Base-by-base conservation (phyloP, 2,797 vertebrate species). In the Gobionotothen gibberifrons region DNA sequence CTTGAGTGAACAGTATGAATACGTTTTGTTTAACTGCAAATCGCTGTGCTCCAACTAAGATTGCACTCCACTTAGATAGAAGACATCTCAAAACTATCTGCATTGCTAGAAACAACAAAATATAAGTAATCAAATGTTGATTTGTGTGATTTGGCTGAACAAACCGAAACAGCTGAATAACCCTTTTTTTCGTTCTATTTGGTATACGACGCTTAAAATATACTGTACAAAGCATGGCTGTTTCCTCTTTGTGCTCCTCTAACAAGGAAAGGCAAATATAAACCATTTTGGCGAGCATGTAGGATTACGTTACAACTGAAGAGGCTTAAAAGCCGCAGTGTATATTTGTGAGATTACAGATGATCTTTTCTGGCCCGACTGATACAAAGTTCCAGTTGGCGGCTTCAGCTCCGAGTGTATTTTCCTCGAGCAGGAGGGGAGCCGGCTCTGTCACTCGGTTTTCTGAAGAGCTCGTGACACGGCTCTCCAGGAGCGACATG, bases 401-500 rank as follows among this genome's bases (percentile, higher is more conserved):
- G 66, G 67, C 77, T 82, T 67, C 75, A 17, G 76, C 80, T 79
- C 44, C 69, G 8, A 59, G 40, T 87, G 83, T 83, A 49, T 87
- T 84, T 83, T 82, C 72, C 52, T 21, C 56, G 7, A 47, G 77
- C 60, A 32, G 71, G 76, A 65, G 69, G 71, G 78, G 70, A 76
- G 76, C 76, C 58, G 87, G 87, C 89, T 89, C 89, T 87, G 90
- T 92, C 90, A 90, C 89, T 90, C 43, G 87, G 55, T 86, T 87
- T 87, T 87, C 80, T 88, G 89, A 89, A 81, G 87, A 84, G 89
- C 90, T 79, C n/a, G 76, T 91, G 90, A 93, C 92, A 93, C 72
- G 54, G 83, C 87, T 93, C 87, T 92, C 90, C 90, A 88, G 88
- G 83, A 89, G 88, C 88, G 84, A 93, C 90, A 89, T 91, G 92